Percentiles rank a stretch among this genome's conserved stretches.
Evolutionary conservation across 2,113 vertebrate genomes (phyloP).

Genomic region (Pimephales promelas): DNA sequence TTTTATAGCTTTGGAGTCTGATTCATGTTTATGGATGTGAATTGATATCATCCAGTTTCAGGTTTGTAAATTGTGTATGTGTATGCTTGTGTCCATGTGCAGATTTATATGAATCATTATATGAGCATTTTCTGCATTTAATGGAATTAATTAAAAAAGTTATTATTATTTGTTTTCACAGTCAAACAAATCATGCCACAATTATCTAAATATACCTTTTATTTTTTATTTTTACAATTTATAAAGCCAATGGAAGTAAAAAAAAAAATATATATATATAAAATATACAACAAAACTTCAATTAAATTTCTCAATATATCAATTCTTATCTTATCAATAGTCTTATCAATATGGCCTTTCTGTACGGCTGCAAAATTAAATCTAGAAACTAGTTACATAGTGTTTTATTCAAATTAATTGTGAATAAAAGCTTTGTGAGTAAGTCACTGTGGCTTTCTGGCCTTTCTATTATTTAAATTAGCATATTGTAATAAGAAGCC

Average conservation of each 20-base stretch:
- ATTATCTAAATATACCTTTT: neutral
- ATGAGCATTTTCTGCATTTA: neutral
- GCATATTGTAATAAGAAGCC: constrained; percentile 39
- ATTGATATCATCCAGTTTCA: constrained; percentile 13
- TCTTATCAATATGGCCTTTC: constrained; percentile 9
- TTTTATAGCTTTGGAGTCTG: neutral
- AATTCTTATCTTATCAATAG: no score
- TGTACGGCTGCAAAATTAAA: constrained; percentile 3
- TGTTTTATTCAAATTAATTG: constrained; percentile 39
- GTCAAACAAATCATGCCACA: neutral
- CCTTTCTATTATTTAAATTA: constrained; percentile 28
- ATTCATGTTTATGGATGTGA: constrained; percentile 37
- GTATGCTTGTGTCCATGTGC: no score
- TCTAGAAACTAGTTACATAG: constrained; percentile 12
- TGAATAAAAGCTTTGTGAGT: constrained; percentile 36
- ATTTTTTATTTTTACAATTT: neutral
- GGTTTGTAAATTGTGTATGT: neutral
- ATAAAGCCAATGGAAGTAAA: neutral
- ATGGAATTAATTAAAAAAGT: no score
- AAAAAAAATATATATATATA: no score
- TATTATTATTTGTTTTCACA: no score
- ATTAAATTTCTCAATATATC: no score
- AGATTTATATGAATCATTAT: neutral
- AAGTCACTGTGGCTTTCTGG: neutral
- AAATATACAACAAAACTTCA: neutral